Conservation (phyloP, 1,140 invertebrate genomes). For the Akabosia matsudoensis region DNA sequence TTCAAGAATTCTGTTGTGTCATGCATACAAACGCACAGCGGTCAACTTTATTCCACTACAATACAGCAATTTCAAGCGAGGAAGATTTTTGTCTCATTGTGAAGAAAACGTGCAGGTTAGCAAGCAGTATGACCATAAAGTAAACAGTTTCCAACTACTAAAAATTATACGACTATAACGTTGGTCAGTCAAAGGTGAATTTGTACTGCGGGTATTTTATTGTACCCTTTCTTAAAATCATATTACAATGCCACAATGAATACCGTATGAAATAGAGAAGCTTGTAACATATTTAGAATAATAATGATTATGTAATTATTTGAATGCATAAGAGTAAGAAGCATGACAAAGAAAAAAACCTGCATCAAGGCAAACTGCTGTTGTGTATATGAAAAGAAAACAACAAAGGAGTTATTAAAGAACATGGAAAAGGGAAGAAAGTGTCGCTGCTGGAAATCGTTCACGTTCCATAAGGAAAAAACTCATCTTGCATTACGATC, state of each 20-base stretch:
- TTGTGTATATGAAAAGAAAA: background rate
- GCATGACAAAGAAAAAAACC: background rate
- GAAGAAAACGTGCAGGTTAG: too few species aligned
- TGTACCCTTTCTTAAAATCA: too few species aligned
- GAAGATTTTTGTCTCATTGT: too few species aligned
- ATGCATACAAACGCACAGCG: conserved; percentile 7
- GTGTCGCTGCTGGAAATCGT: conserved; percentile 17
- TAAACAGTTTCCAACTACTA: too few species aligned
- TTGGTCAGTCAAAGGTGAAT: too few species aligned
- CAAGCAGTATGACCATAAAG: too few species aligned
- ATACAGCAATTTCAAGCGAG: conserved; percentile 19
- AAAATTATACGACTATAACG: too few species aligned
- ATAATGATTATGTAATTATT: conserved; percentile 1
- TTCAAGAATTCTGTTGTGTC: conserved; percentile 13
- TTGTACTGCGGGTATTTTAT: background rate
- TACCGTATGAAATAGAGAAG: too few species aligned
- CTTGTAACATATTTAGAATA: background rate
- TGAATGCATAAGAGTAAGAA: background rate
- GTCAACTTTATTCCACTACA: conserved; percentile 1
- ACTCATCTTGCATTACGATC: too few species aligned
- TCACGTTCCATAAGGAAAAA: background rate
- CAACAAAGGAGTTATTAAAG: background rate
- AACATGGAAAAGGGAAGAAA: conserved; percentile 3
- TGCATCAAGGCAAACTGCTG: background rate
- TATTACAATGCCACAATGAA: background rate